phyloP scores from a whole-genome alignment of 2,797 vertebrate species.

The Setipinna tenuifilis region DNA sequence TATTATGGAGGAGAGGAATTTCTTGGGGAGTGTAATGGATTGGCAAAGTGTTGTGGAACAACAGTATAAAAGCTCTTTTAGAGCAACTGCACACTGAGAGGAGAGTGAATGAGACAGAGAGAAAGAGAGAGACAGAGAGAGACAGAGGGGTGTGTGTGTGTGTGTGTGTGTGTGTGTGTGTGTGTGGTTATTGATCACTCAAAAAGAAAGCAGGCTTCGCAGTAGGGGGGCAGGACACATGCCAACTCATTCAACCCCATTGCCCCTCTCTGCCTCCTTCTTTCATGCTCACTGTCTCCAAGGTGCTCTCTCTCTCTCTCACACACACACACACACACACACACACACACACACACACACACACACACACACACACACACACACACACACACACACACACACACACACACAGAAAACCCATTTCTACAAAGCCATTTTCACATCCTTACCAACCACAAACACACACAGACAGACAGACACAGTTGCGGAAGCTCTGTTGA shows the following conservation, averaged over 20 bases:
- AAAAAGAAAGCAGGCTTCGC: neutral
- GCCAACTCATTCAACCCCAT: conserved; percentile 4
- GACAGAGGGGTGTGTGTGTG: neutral
- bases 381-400: neutral
- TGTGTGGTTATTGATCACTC: conserved; percentile 6
- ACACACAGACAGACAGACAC: too few relatives aligned
- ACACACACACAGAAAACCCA: neutral
- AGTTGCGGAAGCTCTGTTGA: too few relatives aligned
- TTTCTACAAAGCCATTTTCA: too few relatives aligned
- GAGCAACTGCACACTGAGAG: neutral
- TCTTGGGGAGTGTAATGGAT: neutral
- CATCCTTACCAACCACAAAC: too few relatives aligned
- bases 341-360: neutral
- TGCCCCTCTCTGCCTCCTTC: too few relatives aligned
- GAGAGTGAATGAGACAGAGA: neutral
- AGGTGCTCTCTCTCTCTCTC: too few relatives aligned
- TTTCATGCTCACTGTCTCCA: too few relatives aligned
- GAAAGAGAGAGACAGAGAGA: neutral
- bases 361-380: too few relatives aligned
- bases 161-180: neutral
- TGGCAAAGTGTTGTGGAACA: conserved; percentile 5
- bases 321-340: neutral
- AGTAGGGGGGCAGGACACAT: neutral
- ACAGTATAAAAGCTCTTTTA: neutral
- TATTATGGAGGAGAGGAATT: neutral